Evolutionary conservation across 2,797 vertebrate genomes (phyloP), one percentile per base, ranked within the genome.

Genomic region (Anguilla obscura): DNA sequence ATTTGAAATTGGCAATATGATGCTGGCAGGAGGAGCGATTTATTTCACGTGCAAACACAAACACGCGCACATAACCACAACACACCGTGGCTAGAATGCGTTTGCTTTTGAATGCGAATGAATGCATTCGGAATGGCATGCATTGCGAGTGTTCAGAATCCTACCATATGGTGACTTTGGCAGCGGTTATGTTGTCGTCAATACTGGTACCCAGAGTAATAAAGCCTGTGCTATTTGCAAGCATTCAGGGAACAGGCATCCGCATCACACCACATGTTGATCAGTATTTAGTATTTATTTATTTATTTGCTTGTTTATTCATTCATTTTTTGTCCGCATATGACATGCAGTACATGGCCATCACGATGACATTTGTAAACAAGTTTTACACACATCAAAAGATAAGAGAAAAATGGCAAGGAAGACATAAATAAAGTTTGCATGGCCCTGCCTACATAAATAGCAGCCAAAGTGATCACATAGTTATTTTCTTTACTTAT

Each of bases 261-360:
- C 4, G 74, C 14, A 60, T 40, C 40, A 30, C 56, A 60, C 56
- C 76, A 87, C 14, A 14, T 40, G 52, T 83, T 83, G n/a, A 87
- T 63, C 58, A 66, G 36, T 80, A 45, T 40, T 85, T 18, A 66
- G 36, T 80, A 45, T 40, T 85, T 18, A 85, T 79, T 79, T 83
- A 87, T 24, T 0, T 24, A 36, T 63, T 36, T 66, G 56, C 12
- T 45, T 45, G 40, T 45, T 45, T 45, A 45, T 45, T 45, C 40
- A 45, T 45, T 45, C 40, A 45, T 45, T 45, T 45, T 45, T 45
- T 45, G 40, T 45, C 40, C 40, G 3, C 40, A 45, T 45, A 14
- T 80, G 76, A 80, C 36, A 2, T 80, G 40, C 40, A 45, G 4
- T 5, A 40, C 45, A 80, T 40, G 76, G 40, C 45, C 18, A 80